A percentile compares a stretch with the other conserved stretches of the same genome.
Conservation (phyloP, 1,140 invertebrate genomes). For the Drosophila ambigua region DNA sequence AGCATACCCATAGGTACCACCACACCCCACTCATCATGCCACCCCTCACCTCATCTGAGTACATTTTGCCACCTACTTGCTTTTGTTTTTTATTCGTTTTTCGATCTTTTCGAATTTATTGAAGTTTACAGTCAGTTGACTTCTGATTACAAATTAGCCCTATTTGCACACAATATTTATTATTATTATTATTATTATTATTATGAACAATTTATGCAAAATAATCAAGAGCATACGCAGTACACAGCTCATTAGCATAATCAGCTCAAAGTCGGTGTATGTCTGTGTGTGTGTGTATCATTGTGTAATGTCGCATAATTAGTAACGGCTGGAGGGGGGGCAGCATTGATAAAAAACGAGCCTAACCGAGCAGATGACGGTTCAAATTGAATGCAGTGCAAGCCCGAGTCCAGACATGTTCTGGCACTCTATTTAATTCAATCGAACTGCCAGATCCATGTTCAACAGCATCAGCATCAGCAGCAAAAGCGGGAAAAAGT, state of each 20-base stretch:
- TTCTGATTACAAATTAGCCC: constrained; percentile 63
- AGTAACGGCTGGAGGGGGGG: no score
- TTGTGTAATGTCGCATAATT: constrained; percentile 49
- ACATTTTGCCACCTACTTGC: background rate
- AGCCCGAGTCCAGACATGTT: background rate
- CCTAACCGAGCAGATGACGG: no score
- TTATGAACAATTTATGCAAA: constrained; percentile 48
- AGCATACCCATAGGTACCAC: constrained; percentile 5
- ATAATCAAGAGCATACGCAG: constrained; percentile 13
- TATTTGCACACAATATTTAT: constrained; percentile 59
- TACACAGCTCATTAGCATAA: constrained; percentile 51
- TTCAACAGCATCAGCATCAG: background rate
- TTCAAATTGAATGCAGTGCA: no score
- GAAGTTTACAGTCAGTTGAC: constrained; percentile 44
- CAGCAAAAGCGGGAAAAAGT: no score
- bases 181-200: constrained; percentile 56
- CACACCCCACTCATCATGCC: background rate
- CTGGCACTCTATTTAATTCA: constrained; percentile 28
- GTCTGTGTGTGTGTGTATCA: constrained; percentile 4
- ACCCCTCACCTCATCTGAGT: no score
- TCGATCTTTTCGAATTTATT: background rate
- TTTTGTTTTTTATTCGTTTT: background rate
- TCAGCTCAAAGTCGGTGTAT: constrained; percentile 1
- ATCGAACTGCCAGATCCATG: constrained; percentile 19
- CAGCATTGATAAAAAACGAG: background rate